Evolutionary conservation across 2,113 vertebrate species (phyloP).

Genomic region (Dasypus novemcinctus): DNA sequence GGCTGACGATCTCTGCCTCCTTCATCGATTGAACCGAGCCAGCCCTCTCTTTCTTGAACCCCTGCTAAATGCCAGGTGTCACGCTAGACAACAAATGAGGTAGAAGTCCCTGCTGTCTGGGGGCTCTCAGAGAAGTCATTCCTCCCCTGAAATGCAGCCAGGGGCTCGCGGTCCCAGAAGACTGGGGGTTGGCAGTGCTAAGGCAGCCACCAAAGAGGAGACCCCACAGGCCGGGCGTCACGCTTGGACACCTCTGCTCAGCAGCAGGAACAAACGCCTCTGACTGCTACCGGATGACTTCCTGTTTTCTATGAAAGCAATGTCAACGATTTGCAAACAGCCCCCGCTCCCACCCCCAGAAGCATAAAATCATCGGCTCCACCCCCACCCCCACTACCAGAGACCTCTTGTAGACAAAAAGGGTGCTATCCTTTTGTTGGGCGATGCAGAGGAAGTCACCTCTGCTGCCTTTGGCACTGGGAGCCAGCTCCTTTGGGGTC

Average conservation of each 20-base stretch:
- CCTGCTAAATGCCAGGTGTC: neutral
- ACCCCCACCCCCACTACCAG: rapidly evolving
- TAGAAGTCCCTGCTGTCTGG: neutral
- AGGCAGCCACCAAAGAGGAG: neutral
- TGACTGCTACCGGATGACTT: neutral
- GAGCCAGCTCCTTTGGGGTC: neutral
- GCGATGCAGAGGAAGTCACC: neutral
- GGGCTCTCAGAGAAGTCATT: neutral
- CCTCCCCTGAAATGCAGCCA: neutral
- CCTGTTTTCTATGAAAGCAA: constrained; percentile 57
- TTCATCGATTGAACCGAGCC: neutral
- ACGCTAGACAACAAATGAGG: neutral
- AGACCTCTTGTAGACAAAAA: neutral
- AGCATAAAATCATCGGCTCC: neutral
- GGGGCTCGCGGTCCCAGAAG: neutral
- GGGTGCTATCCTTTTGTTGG: neutral
- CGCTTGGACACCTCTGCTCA: neutral
- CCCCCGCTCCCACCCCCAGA: too few relatives aligned
- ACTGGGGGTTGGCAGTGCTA: neutral
- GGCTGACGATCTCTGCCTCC: neutral
- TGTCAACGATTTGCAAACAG: neutral
- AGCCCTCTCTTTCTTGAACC: neutral
- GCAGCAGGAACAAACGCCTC: neutral
- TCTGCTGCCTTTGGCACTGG: neutral
- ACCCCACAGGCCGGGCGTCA: neutral